Evolutionary conservation across 2,888 invertebrate species (phyloP), one percentile per base, ranked within the genome.

Genomic region (Athalia cordata): DNA sequence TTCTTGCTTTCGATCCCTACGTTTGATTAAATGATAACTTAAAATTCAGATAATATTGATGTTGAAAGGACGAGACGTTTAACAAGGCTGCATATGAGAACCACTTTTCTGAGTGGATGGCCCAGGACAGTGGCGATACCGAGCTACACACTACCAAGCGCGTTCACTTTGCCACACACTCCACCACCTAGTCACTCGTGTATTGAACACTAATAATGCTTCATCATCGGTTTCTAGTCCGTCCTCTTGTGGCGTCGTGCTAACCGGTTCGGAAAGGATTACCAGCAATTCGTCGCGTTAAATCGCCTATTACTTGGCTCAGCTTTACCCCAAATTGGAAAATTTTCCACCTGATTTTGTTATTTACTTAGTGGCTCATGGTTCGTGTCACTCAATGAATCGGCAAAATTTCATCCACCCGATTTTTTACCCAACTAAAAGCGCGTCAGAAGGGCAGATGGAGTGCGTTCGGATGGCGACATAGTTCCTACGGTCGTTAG

Each of bases 321-420:
- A 80, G 78, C 77, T 84, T 84, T 81, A 75, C 78, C 66, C 72
- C 15, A 82, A 86, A 84, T 85, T 81, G 80, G 47, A 79, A 84
- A 83, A 85, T 87, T 86, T 86, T 86, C 84, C 82, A 83, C 85
- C 80, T 82, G 82, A 85, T 86, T 86, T 84, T 47, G 59, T 7
- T 11, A 47, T 72, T 72, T 72, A 47, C 3, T 45, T 72, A 72
- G 57, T 57, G 52, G 29, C 52, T 29, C 29, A 29, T 29, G 29
- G 29, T 29, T 29, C 29, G 29, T 1, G 57, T 59, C 13, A 47
- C 9, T 8, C 57, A 47, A 47, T 59, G 72, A 72, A 45, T 59
- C 59, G 45, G 59, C 57, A 47, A 45, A 43, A 47, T 72, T 52
- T 45, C 13, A 49, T 47, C 13, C 8, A 59, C 72, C 59, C 11